phyloP scores from a whole-genome alignment of 2,888 invertebrate species.

The Macrosiphum euphorbiae region DNA sequence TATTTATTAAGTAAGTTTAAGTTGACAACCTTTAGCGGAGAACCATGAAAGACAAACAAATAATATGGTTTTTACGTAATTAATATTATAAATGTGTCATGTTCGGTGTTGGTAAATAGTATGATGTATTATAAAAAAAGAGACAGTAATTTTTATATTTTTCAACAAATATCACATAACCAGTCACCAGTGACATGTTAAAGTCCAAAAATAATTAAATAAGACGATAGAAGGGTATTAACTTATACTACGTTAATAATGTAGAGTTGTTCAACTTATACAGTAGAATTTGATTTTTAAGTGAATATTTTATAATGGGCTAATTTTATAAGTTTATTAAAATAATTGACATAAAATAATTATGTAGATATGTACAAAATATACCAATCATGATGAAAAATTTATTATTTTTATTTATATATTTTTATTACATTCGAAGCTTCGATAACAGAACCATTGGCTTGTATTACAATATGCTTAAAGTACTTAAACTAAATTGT shows the following conservation, averaged over 20 bases:
- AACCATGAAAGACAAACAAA: neutral
- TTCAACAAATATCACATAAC: neutral
- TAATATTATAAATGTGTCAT: constrained; percentile 2
- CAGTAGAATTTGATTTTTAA: neutral
- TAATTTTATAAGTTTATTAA: too few species aligned
- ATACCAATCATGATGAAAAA: neutral
- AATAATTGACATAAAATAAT: too few species aligned
- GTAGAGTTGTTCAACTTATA: neutral
- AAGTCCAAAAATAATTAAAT: neutral
- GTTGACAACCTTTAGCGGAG: neutral
- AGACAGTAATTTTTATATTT: neutral
- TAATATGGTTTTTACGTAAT: neutral
- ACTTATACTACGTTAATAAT: neutral
- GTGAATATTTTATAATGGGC: neutral
- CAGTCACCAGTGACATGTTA: neutral
- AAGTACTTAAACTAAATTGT: too few species aligned
- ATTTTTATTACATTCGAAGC: too few species aligned
- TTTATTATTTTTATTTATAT: neutral
- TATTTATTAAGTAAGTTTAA: neutral
- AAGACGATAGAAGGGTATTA: neutral
- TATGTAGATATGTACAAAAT: neutral
- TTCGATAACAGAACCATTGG: too few species aligned
- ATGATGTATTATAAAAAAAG: neutral
- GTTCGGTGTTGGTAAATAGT: neutral
- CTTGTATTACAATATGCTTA: too few species aligned